Conservation (phyloP, 2,888 invertebrate species). For the Imbricaverruca yamaguchii region DNA sequence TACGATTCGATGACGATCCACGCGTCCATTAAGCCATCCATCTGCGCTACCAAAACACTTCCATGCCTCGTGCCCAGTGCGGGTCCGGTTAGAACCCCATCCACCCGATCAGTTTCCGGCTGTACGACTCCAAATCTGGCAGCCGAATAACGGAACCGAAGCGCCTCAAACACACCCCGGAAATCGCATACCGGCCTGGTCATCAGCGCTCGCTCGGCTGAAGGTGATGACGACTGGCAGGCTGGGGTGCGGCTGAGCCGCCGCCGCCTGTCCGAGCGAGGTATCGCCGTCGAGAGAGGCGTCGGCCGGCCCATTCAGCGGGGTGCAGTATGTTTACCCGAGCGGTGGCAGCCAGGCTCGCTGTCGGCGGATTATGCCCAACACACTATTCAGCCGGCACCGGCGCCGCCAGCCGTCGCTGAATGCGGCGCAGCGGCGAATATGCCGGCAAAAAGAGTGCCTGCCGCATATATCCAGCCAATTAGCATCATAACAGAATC, state of each 20-base stretch:
- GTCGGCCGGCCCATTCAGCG: too few relatives aligned
- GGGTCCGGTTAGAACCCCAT: too few relatives aligned
- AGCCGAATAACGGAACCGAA: too few relatives aligned
- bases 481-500: constrained; percentile 11
- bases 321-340: not conserved
- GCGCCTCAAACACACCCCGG: too few relatives aligned
- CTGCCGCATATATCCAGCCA: not conserved
- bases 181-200: too few relatives aligned
- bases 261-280: not conserved
- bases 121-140: too few relatives aligned
- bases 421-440: not conserved
- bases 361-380: not conserved
- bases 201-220: not conserved
- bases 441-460: not conserved
- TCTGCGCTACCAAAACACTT: too few relatives aligned
- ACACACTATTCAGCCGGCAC: not conserved
- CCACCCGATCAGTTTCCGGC: too few relatives aligned
- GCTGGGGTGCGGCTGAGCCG: not conserved
- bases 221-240: not conserved
- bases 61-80: too few relatives aligned
- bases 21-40: too few relatives aligned
- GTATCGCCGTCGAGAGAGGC: too few relatives aligned
- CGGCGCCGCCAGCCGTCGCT: not conserved
- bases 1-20: too few relatives aligned
- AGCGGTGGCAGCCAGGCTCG: not conserved